phyloP scores from a whole-genome alignment of 1,140 invertebrate species.

The Dysdera silvatica region DNA sequence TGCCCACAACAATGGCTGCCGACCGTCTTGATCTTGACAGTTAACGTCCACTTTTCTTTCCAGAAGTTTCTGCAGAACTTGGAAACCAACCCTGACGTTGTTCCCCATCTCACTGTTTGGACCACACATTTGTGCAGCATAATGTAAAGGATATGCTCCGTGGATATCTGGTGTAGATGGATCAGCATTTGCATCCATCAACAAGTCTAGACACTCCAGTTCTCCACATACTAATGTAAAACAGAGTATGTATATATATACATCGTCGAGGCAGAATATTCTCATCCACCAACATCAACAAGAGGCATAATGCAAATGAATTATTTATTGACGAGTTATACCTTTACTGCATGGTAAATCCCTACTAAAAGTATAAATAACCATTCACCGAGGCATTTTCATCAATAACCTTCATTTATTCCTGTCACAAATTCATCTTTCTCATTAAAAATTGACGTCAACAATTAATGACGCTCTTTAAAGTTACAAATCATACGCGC shows the following conservation, averaged over 20 bases:
- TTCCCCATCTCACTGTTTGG: slow-evolving; percentile 59
- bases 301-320: no score
- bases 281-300: no score
- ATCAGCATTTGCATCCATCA: slow-evolving; percentile 72
- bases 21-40: slow-evolving; percentile 77
- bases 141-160: slow-evolving; percentile 90
- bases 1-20: slow-evolving; percentile 91
- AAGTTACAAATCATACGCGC: no score
- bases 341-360: no score
- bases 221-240: slow-evolving; percentile 77
- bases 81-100: slow-evolving; percentile 35
- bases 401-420: no score
- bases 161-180: slow-evolving; percentile 82
- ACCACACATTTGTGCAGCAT: slow-evolving; percentile 92
- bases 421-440: no score
- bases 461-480: no score
- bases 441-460: no score
- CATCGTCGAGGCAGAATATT: no score
- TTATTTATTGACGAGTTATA: no score
- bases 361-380: no score
- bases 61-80: slow-evolving; percentile 33
- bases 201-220: slow-evolving; percentile 71
- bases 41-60: slow-evolving; percentile 61
- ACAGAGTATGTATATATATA: background rate
- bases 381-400: no score